Percentiles rank a stretch among this genome's conserved stretches.
Evolutionary conservation across 2,797 vertebrate genomes (phyloP).

Genomic region (Chelidonichthys spinosus): DNA sequence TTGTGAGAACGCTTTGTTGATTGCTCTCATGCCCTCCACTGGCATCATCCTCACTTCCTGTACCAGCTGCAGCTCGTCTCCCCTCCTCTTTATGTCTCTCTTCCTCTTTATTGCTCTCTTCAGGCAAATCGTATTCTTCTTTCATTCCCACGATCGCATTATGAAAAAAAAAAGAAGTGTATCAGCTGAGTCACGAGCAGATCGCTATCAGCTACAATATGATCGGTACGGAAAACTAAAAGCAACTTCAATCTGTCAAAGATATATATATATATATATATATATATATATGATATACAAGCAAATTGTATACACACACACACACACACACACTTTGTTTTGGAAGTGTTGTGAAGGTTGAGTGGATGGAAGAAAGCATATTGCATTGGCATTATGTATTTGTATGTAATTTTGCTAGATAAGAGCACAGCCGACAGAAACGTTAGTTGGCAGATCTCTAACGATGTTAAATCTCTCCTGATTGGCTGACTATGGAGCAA

Average conservation of each 20-base stretch:
- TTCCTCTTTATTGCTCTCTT: constrained; percentile 40
- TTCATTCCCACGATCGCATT: constrained; percentile 78
- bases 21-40: constrained; percentile 71
- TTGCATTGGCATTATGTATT: background rate
- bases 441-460: too few species aligned
- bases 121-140: constrained; percentile 41
- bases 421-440: too few species aligned
- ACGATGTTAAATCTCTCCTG: too few species aligned
- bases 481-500: too few species aligned
- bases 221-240: background rate
- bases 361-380: background rate
- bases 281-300: background rate
- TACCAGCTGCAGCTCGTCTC: constrained; percentile 78
- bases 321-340: background rate
- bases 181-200: constrained; percentile 57
- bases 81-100: constrained; percentile 17
- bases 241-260: background rate
- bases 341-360: background rate
- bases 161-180: constrained; percentile 28
- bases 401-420: background rate
- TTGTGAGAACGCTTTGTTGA: constrained; percentile 58
- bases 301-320: background rate
- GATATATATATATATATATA: background rate
- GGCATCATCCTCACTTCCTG: constrained; percentile 71
- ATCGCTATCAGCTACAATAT: constrained; percentile 26